Percentiles rank a stretch among this genome's conserved stretches.
These are phyloP conservation scores for Malthinus seriepunctatus DNA, from an alignment of 2,888 invertebrate genomes.

Conservation along the genomic window DNA sequence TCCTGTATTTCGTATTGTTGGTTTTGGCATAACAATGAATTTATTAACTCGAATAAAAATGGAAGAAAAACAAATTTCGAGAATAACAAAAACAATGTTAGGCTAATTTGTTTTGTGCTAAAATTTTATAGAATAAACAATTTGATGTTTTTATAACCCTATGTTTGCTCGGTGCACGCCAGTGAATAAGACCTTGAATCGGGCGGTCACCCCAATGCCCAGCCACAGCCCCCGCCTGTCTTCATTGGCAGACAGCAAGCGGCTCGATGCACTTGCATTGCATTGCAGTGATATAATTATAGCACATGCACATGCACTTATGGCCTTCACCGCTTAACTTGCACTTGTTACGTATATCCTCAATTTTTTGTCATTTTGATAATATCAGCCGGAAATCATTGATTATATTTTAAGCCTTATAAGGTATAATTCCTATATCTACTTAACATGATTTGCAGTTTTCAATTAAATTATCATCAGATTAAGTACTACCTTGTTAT, in stretches of 20 bases:
- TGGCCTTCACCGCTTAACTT: constrained; percentile 40
- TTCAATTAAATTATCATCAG: too few species aligned
- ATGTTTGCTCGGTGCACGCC: constrained; percentile 29
- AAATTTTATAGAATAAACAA: constrained; percentile 11
- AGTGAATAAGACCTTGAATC: constrained; percentile 42
- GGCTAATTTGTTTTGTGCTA: not conserved
- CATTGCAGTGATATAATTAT: constrained; percentile 51
- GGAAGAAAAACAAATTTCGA: too few species aligned
- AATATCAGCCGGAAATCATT: constrained; percentile 25
- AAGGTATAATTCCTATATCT: too few species aligned
- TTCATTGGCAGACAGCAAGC: constrained; percentile 25
- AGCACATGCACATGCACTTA: constrained; percentile 38
- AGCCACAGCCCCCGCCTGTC: constrained; percentile 30
- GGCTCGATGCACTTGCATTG: constrained; percentile 33
- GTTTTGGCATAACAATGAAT: too few species aligned
- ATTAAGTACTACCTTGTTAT: too few species aligned
- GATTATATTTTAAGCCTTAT: constrained; percentile 11
- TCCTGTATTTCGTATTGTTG: too few species aligned
- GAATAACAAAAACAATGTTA: too few species aligned
- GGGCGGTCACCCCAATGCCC: constrained; percentile 44
- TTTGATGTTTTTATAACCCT: constrained; percentile 17
- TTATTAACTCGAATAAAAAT: too few species aligned
- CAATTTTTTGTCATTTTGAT: constrained; percentile 10
- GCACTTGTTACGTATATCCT: constrained; percentile 39
- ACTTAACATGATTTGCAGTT: too few species aligned